phyloP scores from a whole-genome alignment of 1,140 invertebrate species.

The Lineus longissimus region DNA sequence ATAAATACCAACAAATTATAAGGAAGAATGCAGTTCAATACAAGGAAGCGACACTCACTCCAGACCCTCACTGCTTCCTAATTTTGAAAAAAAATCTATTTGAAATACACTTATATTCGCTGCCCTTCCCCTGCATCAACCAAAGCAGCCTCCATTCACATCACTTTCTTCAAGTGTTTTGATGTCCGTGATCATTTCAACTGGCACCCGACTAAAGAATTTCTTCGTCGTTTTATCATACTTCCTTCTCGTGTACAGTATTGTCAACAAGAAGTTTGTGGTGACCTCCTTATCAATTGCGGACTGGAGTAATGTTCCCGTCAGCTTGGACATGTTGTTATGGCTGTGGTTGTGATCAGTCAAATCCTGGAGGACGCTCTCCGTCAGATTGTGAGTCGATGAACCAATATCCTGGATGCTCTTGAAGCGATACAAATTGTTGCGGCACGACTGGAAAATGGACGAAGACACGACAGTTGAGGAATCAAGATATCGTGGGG shows the following conservation, averaged over 20 bases:
- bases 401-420: background rate
- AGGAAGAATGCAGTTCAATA: no score
- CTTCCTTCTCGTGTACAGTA: constrained; percentile 2
- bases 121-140: no score
- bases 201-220: background rate
- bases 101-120: no score
- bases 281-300: background rate
- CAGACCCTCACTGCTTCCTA: no score
- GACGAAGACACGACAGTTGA: background rate
- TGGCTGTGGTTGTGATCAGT: background rate
- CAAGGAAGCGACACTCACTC: no score
- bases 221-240: background rate
- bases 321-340: background rate
- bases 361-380: background rate
- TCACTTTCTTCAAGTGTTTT: no score
- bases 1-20: no score
- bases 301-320: background rate
- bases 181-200: background rate
- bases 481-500: background rate
- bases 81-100: no score
- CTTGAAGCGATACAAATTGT: constrained; percentile 4
- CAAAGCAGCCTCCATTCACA: no score
- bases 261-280: background rate
- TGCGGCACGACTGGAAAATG: background rate
- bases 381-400: background rate